Evolutionary conservation across 2,113 vertebrate genomes (phyloP).

Genomic region (Sander lucioperca): DNA sequence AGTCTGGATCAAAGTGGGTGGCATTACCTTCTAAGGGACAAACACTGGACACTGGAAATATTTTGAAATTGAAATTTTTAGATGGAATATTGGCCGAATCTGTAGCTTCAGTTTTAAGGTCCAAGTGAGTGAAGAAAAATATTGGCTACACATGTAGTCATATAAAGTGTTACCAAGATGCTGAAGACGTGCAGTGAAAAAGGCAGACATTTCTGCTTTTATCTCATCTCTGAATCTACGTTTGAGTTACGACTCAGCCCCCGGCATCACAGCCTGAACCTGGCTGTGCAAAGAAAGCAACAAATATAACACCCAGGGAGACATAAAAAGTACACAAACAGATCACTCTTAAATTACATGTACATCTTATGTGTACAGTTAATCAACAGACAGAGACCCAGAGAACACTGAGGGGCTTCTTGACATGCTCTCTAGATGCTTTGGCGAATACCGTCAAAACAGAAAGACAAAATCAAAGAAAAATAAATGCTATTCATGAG

Average conservation of each 20-base stretch:
- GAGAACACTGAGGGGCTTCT: slow-evolving; percentile 44
- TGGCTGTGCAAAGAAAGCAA: slow-evolving; percentile 51
- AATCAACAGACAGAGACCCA: slow-evolving; percentile 70
- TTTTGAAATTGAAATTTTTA: background rate
- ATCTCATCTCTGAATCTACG: slow-evolving; percentile 19
- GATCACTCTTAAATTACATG: slow-evolving; percentile 52
- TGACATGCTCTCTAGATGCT: slow-evolving; percentile 82
- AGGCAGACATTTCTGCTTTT: background rate
- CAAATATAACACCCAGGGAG: slow-evolving; percentile 41
- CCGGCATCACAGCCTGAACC: slow-evolving; percentile 21
- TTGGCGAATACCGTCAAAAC: slow-evolving; percentile 86
- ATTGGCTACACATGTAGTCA: background rate
- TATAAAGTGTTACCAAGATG: background rate
- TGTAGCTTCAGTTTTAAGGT: slow-evolving; percentile 2
- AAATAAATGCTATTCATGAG: slow-evolving; percentile 88
- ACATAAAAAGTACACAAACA: slow-evolving; percentile 63
- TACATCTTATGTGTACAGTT: slow-evolving; percentile 46
- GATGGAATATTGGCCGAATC: background rate
- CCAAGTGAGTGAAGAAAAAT: background rate
- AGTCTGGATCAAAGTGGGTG: background rate
- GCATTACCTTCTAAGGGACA: background rate
- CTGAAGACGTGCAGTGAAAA: background rate
- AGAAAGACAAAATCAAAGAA: slow-evolving; percentile 74
- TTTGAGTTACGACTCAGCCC: slow-evolving; percentile 63
- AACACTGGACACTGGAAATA: background rate